Base-by-base conservation (phyloP, 2,113 vertebrate genomes). In the Struthio camelus region DNA sequence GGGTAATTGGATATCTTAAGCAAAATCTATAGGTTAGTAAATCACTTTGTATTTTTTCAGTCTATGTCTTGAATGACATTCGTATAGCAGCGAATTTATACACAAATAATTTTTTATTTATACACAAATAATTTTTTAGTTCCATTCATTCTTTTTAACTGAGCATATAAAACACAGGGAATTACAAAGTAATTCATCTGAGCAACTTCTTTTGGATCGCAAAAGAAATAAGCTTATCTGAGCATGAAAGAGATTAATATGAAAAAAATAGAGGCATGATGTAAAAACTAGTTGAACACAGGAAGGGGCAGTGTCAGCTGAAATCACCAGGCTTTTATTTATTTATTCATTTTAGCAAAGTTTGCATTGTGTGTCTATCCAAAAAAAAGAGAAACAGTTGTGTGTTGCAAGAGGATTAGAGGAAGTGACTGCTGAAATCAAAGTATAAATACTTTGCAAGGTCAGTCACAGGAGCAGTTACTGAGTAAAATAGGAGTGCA, bases 341-440 rank as follows among this genome's bases (percentile, higher is more conserved):
- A 34, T 92, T 95, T 85, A 61, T 79, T 91, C 85, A 40, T 80
- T 80, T 95, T 80, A 91, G 80, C 73, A 66, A 95, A 56, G 62
- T 89, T 96, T 93, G 54, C 90, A 94, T 91, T 66, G 54, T 34
- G 62, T 40, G 42, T 75, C 32, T 75, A 75, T 58, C 44, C n/a
- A 6, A 5, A n/a, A 85, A 78, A 58, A 70, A 77, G 64, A 89
- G 54, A 81, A 82, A 69, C 80, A 42, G 42, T 70, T 92, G 53
- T 91, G 27, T 97, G 95, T 97, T 94, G 96, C 97, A 97, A 97
- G 80, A 97, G 94, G 6, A 75, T 96, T 96, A 92, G 72, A 75
- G 95, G 97, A 97, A 97, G 88, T 96, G 96, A 91, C 86, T 90
- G 38, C 85, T 94, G 94, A 94, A 93, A 88, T 87, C 78, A 19